Evolutionary conservation across 2,797 vertebrate genomes (phyloP), one percentile per base, ranked within the genome.

Genomic region (Acestrorhynchus altus): DNA sequence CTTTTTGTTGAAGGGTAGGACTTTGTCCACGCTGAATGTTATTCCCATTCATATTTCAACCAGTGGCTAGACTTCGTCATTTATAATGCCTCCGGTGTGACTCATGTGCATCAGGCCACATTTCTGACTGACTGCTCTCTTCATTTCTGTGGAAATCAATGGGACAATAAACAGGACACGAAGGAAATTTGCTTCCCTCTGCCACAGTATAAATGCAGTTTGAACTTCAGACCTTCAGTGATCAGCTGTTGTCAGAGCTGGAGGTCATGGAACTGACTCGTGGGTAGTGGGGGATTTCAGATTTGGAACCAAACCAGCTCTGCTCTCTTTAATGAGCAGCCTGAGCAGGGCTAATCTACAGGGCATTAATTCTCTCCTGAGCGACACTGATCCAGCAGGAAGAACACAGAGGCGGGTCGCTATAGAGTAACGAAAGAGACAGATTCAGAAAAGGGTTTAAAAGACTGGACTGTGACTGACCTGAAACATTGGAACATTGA

Each of bases 301-400:
- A 64, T 31, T 59, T 31, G 56, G 26, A 16, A 18, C 15, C n/a
- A 1, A 20, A 4, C 35, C 61, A 64, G 13, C 60, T 47, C 44
- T 39, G 35, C 63, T 81, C 31, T 39, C 61, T 87, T 88, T 86
- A 88, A 83, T 77, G 59, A 64, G 49, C 26, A 76, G 63, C 84
- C 76, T 70, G 83, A 84, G 80, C 86, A 81, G 83, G 85, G 89
- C 89, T 92, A 89, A 91, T 88, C 87, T 80, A 77, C 78, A 83
- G 83, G 77, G 75, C 80, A 83, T 86, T 90, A 87, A 91, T 88
- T 87, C 86, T 90, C 78, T 76, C 60, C 78, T 82, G 81, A 76
- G 80, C 86, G 80, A 72, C 82, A 78, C 84, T 87, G 39, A 77
- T 84, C 82, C 84, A 77, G 63, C 83, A 73, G 81, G 76, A 83